phyloP scores from a whole-genome alignment of 1,140 invertebrate genomes.

The Adoxophyes honmai region DNA sequence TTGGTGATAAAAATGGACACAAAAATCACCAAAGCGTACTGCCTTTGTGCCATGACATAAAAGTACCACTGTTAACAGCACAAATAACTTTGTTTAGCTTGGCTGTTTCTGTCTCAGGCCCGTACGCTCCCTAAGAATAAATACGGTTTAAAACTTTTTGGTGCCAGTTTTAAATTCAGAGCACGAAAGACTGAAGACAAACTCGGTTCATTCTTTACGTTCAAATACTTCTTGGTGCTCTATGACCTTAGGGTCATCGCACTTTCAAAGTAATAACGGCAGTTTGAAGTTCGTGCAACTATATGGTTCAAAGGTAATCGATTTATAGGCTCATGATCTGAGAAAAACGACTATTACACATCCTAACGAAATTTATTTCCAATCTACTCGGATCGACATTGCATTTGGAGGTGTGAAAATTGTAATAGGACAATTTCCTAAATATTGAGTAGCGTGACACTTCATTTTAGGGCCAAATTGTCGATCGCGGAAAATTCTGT shows the following conservation, averaged over 20 bases:
- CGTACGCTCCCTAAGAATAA: conserved; percentile 4
- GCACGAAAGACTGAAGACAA: conserved; percentile 10
- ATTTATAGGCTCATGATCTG: conserved; percentile 6
- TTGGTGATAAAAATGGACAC: neutral
- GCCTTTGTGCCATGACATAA: neutral
- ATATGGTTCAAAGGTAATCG: conserved; percentile 24
- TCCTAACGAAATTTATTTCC: conserved; percentile 1
- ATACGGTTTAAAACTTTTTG: conserved; percentile 8
- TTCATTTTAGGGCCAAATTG: no score
- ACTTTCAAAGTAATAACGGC: conserved; percentile 40
- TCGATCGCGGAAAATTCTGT: no score
- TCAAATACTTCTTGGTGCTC: conserved; percentile 29
- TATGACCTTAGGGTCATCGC: conserved; percentile 32
- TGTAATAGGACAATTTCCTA: neutral
- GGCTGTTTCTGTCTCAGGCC: neutral
- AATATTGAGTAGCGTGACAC: neutral
- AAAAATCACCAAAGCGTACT: neutral
- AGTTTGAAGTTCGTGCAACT: conserved; percentile 16
- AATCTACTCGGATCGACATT: neutral
- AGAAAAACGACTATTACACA: neutral
- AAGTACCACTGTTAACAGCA: neutral
- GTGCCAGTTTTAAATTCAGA: conserved; percentile 19
- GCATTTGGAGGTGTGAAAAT: neutral
- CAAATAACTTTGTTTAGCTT: neutral
- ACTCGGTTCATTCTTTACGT: conserved; percentile 3